phyloP scores from a whole-genome alignment of 2,888 invertebrate species.

The Cordilura impudica region DNA sequence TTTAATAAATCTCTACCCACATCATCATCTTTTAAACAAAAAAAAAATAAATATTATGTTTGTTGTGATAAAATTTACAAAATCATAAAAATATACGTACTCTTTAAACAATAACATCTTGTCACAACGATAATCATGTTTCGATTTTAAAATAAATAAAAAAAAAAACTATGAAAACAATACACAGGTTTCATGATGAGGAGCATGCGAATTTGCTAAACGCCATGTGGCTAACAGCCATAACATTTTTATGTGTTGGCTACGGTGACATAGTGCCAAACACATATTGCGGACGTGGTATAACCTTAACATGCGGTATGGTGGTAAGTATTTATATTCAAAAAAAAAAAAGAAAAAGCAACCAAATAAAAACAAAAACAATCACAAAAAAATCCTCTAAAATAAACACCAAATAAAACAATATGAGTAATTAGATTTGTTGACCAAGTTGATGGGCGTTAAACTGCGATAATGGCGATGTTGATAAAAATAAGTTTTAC shows the following conservation, averaged over 20 bases:
- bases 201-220: constrained; percentile 99
- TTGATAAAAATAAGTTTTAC: background rate
- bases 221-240: constrained; percentile 99
- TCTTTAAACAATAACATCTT: constrained; percentile 13
- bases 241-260: constrained; percentile 99
- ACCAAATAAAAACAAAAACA: constrained; percentile 3
- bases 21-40: constrained; percentile 35
- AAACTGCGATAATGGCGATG: background rate
- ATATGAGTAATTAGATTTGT: constrained; percentile 32
- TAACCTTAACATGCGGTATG: constrained; percentile 99
- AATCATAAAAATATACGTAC: constrained; percentile 26
- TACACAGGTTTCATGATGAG: constrained; percentile 94
- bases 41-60: background rate
- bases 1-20: constrained; percentile 26
- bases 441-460: background rate
- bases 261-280: constrained; percentile 99
- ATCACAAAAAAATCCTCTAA: constrained; percentile 8
- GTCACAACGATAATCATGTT: background rate
- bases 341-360: constrained; percentile 14
- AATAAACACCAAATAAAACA: constrained; percentile 28
- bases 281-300: constrained; percentile 99
- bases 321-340: constrained; percentile 89
- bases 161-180: constrained; percentile 15
- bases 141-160: background rate
- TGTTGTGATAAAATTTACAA: constrained; percentile 24